Percentiles rank a stretch among this genome's conserved stretches.
These are phyloP conservation scores for Telmatochromis sp. DNA, from an alignment of 2,113 vertebrate genomes.

Conservation along the genomic window DNA sequence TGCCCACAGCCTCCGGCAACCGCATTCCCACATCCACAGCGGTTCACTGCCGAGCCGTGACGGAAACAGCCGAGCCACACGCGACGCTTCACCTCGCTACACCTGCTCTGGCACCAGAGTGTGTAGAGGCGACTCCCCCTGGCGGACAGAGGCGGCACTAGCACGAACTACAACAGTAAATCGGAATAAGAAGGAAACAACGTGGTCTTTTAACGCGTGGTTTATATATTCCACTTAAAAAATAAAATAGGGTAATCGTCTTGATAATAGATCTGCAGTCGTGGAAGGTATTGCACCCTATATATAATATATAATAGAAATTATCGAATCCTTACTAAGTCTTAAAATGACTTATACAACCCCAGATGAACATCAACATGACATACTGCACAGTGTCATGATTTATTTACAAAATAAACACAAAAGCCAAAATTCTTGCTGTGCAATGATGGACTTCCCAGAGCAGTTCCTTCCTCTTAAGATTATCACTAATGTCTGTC, in stretches of 20 bases:
- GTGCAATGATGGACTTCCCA: neutral
- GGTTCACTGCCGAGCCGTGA: constrained; percentile 25
- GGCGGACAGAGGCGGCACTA: neutral
- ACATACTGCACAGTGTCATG: neutral
- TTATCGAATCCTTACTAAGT: neutral
- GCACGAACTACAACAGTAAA: neutral
- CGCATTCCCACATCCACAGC: constrained; percentile 62
- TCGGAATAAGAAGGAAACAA: neutral
- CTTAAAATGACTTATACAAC: neutral
- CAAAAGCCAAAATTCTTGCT: neutral
- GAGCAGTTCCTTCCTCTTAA: neutral
- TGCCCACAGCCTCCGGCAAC: constrained; percentile 54
- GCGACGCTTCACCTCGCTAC: constrained; percentile 31
- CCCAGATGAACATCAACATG: neutral
- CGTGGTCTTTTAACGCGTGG: neutral
- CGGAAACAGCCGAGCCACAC: constrained; percentile 52
- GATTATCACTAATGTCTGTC: neutral
- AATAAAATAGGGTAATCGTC: neutral
- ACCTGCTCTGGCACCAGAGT: constrained; percentile 36
- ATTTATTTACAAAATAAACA: neutral
- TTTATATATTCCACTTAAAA: neutral
- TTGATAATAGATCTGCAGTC: neutral
- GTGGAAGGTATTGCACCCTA: neutral
- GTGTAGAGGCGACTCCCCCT: neutral
- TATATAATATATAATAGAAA: neutral